Evolutionary conservation across 1,140 invertebrate species (phyloP), one percentile per base, ranked within the genome.

Genomic region (Hycleus phaleratus): DNA sequence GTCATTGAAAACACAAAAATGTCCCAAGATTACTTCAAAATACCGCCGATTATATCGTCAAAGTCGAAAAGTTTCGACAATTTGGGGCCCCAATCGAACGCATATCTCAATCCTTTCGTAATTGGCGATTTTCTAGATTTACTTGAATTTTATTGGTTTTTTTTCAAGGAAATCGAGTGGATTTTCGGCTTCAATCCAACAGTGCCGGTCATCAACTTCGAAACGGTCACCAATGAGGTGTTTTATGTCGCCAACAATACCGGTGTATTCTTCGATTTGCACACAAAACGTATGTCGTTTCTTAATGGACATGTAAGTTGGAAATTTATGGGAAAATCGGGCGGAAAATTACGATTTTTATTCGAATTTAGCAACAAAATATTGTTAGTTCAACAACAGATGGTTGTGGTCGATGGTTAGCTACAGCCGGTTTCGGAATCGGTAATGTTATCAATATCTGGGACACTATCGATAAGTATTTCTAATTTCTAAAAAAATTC

Each of bases 221-320:
- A 32, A 32, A 18, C 18, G 18, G 2, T 18, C 40, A 80, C 75
- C 38, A 68, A 63, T 1, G 48, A 69, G 4, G 72, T 72, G 12
- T 81, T 80, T 58, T 83, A 81, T 59, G 75, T 78, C 2, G 78
- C 76, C 5, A 71, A 75, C 1, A 79, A 84, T 63, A 73, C 72
- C 50, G 74, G 66, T 2, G 72, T 82, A 3, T 56, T 83, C 0
- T 82, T 80, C 62, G 72, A 83, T 67, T 81, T 79, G 69, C 68
- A 62, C 2, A 68, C 66, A 0, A 76, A 76, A 46, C 67, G 75
- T 38, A 79, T 80, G 74, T 69, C 71, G 52, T 75, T 78, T 62
- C 68, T 84, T 18, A 76, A 80, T 60, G 80, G 80, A 39, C 82
- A 84, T 63, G 82, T 84, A 63, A 72, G 76, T 18, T 18, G 18